Evolutionary conservation across 2,888 invertebrate genomes (phyloP), one percentile per base, ranked within the genome.

Genomic region (Cabera pusaria): DNA sequence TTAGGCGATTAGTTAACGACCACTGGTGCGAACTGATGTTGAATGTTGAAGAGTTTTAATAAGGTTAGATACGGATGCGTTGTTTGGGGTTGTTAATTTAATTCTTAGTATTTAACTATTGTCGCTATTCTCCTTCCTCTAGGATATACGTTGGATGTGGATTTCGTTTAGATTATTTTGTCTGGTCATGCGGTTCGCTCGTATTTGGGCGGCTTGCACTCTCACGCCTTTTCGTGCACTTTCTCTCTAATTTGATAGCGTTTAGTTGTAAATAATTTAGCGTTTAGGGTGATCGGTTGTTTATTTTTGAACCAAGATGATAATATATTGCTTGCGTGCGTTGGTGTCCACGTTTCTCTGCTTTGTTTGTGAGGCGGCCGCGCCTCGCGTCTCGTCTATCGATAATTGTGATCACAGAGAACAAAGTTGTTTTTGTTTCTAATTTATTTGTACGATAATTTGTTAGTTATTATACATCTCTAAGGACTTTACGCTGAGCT

Each of bases 371-470:
- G 39, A 28, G 14, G 29, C 48, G 56, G 57, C 45, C 44, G 52
- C 51, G 59, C 14, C 54, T 58, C 51, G 62, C 65, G n/a, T n/a
- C n/a, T 59, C 56, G 74, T 74, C 70, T 71, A 66, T 56, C 6
- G 1, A 57, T 65, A 64, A n/a, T 72, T 79, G 83, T 85, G 84
- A 86, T 84, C 70, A 66, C 63, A 59, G 79, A 79, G 86, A 85
- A 84, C 85, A 85, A 85, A 80, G 74, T 84, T 86, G 86, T 87
- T 87, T 86, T 85, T 84, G 85, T 86, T 87, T 87, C 83, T 87
- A 81, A 87, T 85, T 87, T 86, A 86, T 86, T 87, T 85, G 84
- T 87, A 84, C 71, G 72, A 62, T 83, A 81, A 71, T 32, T 36
- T 78, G 75, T 83, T 86, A 82, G 71, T 71, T 73, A 80, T 73